These are phyloP conservation scores for Meteorus cinctellus DNA, from an alignment of 2,888 invertebrate species.

Conservation along the genomic window DNA sequence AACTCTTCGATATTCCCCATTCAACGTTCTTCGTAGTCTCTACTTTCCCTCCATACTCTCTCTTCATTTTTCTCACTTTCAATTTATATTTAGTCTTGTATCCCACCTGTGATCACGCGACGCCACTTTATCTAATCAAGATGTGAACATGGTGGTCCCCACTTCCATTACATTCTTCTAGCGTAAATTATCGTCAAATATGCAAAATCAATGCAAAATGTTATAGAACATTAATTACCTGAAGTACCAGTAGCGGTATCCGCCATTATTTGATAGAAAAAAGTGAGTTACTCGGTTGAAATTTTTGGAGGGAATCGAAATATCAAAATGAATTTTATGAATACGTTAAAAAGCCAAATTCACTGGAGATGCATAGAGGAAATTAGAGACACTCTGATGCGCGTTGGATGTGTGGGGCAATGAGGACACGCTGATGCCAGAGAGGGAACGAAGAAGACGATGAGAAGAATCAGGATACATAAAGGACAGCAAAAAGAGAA, in stretches of 20 bases:
- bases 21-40: not conserved
- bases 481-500: slow-evolving; percentile 46
- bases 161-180: slow-evolving; percentile 19
- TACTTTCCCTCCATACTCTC: not conserved
- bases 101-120: slow-evolving; percentile 24
- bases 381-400: slow-evolving; percentile 38
- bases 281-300: too few species aligned
- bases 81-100: slow-evolving; percentile 16
- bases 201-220: not conserved
- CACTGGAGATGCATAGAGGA: not conserved
- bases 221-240: not conserved
- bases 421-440: slow-evolving; percentile 45
- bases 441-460: slow-evolving; percentile 49
- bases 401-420: slow-evolving; percentile 37
- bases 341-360: too few species aligned
- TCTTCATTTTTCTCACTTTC: slow-evolving; percentile 21
- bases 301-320: too few species aligned
- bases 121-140: slow-evolving; percentile 13
- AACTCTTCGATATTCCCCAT: slow-evolving; percentile 22
- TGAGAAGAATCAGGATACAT: slow-evolving; percentile 52
- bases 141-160: slow-evolving; percentile 31
- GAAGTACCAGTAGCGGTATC: too few species aligned
- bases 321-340: too few species aligned
- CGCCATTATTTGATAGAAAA: too few species aligned
- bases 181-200: not conserved